Conservation (phyloP, 2,888 invertebrate genomes). For the Dryomyza anilis region DNA sequence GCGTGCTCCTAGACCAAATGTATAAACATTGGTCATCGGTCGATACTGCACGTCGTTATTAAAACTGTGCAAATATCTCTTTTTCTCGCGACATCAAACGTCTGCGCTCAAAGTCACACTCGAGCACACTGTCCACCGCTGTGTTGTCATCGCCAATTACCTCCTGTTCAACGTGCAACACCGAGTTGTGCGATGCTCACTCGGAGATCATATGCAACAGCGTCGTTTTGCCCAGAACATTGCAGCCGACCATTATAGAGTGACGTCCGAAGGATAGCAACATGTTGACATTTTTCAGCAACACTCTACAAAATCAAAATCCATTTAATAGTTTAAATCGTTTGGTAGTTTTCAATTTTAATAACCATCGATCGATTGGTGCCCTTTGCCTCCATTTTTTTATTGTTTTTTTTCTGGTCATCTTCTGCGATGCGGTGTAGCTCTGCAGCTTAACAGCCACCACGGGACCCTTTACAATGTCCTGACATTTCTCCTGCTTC, state of each 20-base stretch:
- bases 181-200: slow-evolving; percentile 89
- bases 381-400: slow-evolving; percentile 88
- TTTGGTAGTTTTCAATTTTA: slow-evolving; percentile 96
- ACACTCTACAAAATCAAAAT: slow-evolving; percentile 93
- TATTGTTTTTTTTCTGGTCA: slow-evolving; percentile 90
- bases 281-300: slow-evolving; percentile 89
- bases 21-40: slow-evolving; percentile 92
- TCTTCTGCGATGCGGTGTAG: slow-evolving; percentile 87
- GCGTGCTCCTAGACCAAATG: slow-evolving; percentile 94
- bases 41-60: slow-evolving; percentile 70
- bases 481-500: slow-evolving; percentile 85
- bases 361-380: slow-evolving; percentile 91
- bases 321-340: too few relatives aligned
- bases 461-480: slow-evolving; percentile 59
- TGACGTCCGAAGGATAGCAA: slow-evolving; percentile 87
- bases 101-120: slow-evolving; percentile 87
- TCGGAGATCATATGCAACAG: slow-evolving; percentile 92
- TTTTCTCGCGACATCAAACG: slow-evolving; percentile 80
- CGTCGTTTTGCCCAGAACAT: slow-evolving; percentile 98
- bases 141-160: slow-evolving; percentile 95
- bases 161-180: slow-evolving; percentile 98
- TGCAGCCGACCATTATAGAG: slow-evolving; percentile 96
- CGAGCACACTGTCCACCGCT: slow-evolving; percentile 91
- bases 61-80: slow-evolving; percentile 75
- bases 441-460: slow-evolving; percentile 70